Conservation (phyloP, 2,113 vertebrate species). For the Eonycteris spelaea region DNA sequence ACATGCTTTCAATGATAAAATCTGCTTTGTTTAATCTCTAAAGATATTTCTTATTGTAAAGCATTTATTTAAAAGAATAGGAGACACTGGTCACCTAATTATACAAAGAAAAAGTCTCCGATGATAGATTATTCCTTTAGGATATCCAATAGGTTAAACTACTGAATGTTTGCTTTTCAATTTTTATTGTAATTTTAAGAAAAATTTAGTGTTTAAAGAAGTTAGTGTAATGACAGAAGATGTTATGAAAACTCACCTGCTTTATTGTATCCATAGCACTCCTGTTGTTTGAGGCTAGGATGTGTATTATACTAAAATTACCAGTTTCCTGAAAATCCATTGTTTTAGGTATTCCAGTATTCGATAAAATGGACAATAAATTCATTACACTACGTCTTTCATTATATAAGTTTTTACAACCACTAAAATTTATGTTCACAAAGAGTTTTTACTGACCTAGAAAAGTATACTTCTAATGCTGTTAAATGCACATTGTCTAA, state of each 20-base stretch:
- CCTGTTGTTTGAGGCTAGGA: background rate
- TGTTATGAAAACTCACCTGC: background rate
- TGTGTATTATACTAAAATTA: background rate
- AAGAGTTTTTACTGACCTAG: background rate
- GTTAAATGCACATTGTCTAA: background rate
- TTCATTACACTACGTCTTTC: background rate
- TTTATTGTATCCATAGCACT: background rate
- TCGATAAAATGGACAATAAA: background rate
- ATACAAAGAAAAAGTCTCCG: background rate
- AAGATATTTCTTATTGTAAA: conserved; percentile 30
- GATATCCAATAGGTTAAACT: background rate
- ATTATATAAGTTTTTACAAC: background rate
- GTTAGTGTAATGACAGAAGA: background rate
- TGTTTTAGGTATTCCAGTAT: background rate
- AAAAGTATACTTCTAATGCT: background rate
- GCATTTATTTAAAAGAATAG: background rate
- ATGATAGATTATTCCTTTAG: background rate
- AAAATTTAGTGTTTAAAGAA: background rate
- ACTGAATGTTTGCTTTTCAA: background rate
- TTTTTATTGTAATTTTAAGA: background rate
- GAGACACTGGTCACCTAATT: background rate
- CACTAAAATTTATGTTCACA: background rate
- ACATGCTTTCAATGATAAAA: conserved; percentile 16
- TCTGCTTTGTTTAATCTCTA: background rate
- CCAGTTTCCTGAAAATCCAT: background rate